Conservation (phyloP, 2,113 vertebrate genomes). For the Atrichornis clamosus region DNA sequence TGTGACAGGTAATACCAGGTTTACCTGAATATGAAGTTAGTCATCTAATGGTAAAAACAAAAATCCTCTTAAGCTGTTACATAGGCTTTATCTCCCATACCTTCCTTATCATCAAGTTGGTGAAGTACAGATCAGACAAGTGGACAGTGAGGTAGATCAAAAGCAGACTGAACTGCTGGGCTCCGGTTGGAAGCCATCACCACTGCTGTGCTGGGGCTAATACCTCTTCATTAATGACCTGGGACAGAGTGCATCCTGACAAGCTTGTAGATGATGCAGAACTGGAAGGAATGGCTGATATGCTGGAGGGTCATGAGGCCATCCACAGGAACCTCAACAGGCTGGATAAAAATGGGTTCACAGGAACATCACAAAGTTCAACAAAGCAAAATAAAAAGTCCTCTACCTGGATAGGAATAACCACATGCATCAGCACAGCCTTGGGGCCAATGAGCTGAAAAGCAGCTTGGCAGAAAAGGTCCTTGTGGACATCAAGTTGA, state of each 20-base stretch:
- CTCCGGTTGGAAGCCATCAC: neutral
- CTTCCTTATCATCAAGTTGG: neutral
- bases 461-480: neutral
- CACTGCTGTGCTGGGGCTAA: neutral
- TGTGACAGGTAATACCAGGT: neutral
- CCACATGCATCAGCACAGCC: neutral
- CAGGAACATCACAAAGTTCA: neutral
- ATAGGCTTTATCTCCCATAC: neutral
- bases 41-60: neutral
- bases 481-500: neutral
- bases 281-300: neutral
- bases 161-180: neutral
- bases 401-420: neutral
- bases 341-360: neutral
- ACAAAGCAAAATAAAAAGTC: neutral
- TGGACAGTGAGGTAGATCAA: neutral
- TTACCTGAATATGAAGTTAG: neutral
- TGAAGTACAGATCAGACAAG: neutral
- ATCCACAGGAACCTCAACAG: neutral
- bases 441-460: neutral
- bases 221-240: neutral
- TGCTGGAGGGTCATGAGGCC: neutral
- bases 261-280: neutral
- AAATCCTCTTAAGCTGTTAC: neutral
- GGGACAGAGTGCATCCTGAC: neutral